Percentiles rank a stretch among this genome's conserved stretches.
These are phyloP conservation scores for Alentia gelatinosa DNA, from an alignment of 2,888 invertebrate species.

Conservation along the genomic window DNA sequence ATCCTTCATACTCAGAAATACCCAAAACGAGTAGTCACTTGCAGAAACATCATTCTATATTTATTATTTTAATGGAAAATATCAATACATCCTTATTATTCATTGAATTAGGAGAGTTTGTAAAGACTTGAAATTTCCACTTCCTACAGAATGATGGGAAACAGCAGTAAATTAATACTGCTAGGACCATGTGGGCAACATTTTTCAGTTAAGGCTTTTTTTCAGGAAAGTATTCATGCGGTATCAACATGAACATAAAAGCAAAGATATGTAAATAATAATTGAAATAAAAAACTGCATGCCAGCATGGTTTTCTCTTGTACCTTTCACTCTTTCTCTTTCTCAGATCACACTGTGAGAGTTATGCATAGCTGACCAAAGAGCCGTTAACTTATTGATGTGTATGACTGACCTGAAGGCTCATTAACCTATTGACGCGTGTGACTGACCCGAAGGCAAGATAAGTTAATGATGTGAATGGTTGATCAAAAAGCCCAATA, in stretches of 20 bases:
- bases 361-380: neutral
- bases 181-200: neutral
- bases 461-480: no score
- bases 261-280: neutral
- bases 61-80: no score
- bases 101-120: neutral
- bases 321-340: neutral
- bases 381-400: no score
- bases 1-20: no score
- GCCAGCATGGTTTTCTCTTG: neutral
- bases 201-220: neutral
- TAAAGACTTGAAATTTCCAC: neutral
- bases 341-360: neutral
- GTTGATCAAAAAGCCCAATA: no score
- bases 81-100: neutral
- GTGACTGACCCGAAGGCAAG: no score
- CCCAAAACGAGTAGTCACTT: no score
- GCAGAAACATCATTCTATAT: no score
- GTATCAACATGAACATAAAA: neutral
- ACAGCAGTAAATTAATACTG: constrained; percentile 28
- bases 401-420: no score
- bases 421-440: no score
- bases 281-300: neutral
- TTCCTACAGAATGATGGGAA: no score
- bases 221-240: neutral